phyloP scores from a whole-genome alignment of 1,140 invertebrate genomes.

The Probaryconus sp. region DNA sequence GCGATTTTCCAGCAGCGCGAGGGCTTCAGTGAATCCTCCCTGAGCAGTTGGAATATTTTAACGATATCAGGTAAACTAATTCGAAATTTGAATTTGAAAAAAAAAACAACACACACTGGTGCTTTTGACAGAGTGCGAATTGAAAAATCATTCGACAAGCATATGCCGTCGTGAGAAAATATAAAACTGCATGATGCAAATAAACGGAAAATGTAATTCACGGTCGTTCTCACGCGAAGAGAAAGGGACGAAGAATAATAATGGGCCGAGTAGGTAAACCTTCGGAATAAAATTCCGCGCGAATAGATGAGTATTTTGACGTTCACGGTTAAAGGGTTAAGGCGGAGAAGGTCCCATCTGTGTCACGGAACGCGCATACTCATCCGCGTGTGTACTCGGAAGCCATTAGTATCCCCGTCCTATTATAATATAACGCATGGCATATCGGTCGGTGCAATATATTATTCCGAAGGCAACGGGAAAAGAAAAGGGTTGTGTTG shows the following conservation, averaged over 20 bases:
- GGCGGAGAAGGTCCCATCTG: conserved; percentile 44
- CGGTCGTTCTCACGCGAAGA: conserved; percentile 46
- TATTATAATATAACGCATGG: conserved; percentile 61
- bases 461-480: conserved; percentile 49
- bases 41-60: background rate
- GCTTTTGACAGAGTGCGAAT: no score
- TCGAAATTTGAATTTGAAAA: no score
- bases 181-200: conserved; percentile 51
- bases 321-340: conserved; percentile 57
- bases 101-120: no score
- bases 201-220: conserved; percentile 55
- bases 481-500: conserved; percentile 53
- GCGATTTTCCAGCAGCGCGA: conserved; percentile 54
- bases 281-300: conserved; percentile 30
- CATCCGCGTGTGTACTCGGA: conserved; percentile 48
- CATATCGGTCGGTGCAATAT: conserved; percentile 55
- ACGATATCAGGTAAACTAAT: no score
- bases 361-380: conserved; percentile 48
- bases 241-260: conserved; percentile 57
- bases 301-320: conserved; percentile 57
- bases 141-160: conserved; percentile 19
- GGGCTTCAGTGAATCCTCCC: conserved; percentile 1
- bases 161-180: conserved; percentile 34
- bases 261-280: conserved; percentile 39
- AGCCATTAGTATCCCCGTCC: conserved; percentile 56